These are phyloP conservation scores for Bradynema listronoti DNA, from an alignment of 1,140 invertebrate genomes.

Conservation along the genomic window DNA sequence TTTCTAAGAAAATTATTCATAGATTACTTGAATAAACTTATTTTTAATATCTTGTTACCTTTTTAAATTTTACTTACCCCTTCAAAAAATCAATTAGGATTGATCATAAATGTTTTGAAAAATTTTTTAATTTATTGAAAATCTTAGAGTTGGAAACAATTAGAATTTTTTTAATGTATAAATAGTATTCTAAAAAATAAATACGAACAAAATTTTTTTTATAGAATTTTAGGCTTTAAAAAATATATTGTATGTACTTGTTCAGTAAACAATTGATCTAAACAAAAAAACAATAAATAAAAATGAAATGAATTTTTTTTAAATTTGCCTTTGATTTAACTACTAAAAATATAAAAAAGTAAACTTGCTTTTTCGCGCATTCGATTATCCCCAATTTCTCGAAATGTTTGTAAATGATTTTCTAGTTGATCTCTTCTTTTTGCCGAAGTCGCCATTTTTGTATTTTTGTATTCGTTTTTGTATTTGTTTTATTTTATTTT, in stretches of 20 bases:
- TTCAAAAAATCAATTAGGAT: neutral
- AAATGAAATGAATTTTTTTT: slow-evolving; percentile 2
- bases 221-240: neutral
- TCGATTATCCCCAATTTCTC: slow-evolving; percentile 46
- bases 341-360: too few relatives aligned
- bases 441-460: slow-evolving; percentile 43
- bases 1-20: neutral
- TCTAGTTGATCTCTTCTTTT: slow-evolving; percentile 44
- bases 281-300: slow-evolving; percentile 21
- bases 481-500: too few relatives aligned
- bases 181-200: neutral
- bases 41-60: neutral
- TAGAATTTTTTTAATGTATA: neutral
- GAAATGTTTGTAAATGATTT: slow-evolving; percentile 44
- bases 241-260: neutral
- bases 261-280: slow-evolving; percentile 10
- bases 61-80: neutral
- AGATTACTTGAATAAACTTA: slow-evolving; percentile 6
- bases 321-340: slow-evolving; percentile 3
- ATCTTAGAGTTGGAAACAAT: neutral
- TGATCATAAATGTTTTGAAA: slow-evolving; percentile 1
- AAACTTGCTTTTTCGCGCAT: slow-evolving; percentile 35
- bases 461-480: too few relatives aligned
- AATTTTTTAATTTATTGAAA: neutral
- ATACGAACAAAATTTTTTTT: neutral